Evolutionary conservation across 2,113 vertebrate species (phyloP).

Genomic region (Sinocyclocheilus rhinocerous): DNA sequence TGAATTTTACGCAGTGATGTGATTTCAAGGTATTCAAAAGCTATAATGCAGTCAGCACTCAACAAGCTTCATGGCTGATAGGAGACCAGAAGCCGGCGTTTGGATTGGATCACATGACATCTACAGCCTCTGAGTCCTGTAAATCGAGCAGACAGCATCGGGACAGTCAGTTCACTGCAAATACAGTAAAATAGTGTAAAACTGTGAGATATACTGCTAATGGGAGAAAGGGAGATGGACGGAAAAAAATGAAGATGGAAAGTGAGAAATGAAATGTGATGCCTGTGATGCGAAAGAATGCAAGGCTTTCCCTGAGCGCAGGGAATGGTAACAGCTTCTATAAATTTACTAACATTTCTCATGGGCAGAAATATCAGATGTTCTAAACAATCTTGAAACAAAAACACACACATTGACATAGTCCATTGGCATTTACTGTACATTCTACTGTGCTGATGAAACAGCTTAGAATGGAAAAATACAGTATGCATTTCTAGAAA

Average conservation of each 20-base stretch:
- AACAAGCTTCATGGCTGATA: constrained; percentile 28
- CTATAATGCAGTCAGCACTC: constrained; percentile 30
- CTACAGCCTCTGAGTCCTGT: constrained; percentile 27
- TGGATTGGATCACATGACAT: constrained; percentile 23
- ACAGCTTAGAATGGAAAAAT: constrained; percentile 39
- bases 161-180: constrained; percentile 41
- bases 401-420: constrained; percentile 38
- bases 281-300: constrained; percentile 54
- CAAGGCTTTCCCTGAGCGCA: constrained; percentile 48
- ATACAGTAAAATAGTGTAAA: constrained; percentile 33
- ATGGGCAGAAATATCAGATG: constrained; percentile 52
- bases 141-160: constrained; percentile 28
- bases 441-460: constrained; percentile 51
- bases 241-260: constrained; percentile 21
- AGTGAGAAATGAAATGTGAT: constrained; percentile 28
- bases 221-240: constrained; percentile 16
- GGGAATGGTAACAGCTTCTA: constrained; percentile 58
- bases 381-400: constrained; percentile 34
- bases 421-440: constrained; percentile 42
- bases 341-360: constrained; percentile 62
- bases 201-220: constrained; percentile 21
- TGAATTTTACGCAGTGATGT: constrained; percentile 5
- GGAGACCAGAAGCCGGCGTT: constrained; percentile 12
- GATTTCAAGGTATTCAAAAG: constrained; percentile 35
- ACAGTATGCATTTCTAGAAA: constrained; percentile 15